Evolutionary conservation across 2,888 invertebrate species (phyloP).

Genomic region (Neoaliturus tenellus): DNA sequence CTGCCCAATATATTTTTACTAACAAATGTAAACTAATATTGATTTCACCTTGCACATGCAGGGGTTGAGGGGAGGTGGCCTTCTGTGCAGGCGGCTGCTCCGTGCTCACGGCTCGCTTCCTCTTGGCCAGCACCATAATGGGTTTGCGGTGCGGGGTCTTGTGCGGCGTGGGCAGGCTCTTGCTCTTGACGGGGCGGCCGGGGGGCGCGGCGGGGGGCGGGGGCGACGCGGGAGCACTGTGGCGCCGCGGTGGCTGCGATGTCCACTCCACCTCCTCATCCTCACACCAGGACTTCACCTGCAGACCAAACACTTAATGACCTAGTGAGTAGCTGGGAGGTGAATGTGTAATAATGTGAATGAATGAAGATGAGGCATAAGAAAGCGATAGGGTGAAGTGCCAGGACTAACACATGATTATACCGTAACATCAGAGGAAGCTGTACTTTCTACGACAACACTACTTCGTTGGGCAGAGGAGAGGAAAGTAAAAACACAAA

Average conservation of each 20-base stretch:
- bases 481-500: no score
- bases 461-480: no score
- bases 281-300: constrained; percentile 76
- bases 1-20: no score
- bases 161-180: constrained; percentile 47
- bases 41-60: constrained; percentile 49
- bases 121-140: constrained; percentile 57
- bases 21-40: no score
- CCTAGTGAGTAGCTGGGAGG: no score
- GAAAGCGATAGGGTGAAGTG: background rate
- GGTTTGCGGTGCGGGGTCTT: constrained; percentile 45
- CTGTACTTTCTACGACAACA: no score
- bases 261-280: constrained; percentile 75
- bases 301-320: no score
- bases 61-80: constrained; percentile 4
- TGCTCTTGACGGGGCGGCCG: constrained; percentile 51
- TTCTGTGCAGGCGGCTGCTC: background rate
- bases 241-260: background rate
- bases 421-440: no score
- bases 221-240: constrained; percentile 10
- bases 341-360: no score
- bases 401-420: no score
- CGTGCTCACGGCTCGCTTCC: constrained; percentile 53
- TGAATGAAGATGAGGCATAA: background rate
- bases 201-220: background rate